Evolutionary conservation across 2,888 invertebrate genomes (phyloP), one percentile per base, ranked within the genome.

Genomic region (Epinotia nisella): DNA sequence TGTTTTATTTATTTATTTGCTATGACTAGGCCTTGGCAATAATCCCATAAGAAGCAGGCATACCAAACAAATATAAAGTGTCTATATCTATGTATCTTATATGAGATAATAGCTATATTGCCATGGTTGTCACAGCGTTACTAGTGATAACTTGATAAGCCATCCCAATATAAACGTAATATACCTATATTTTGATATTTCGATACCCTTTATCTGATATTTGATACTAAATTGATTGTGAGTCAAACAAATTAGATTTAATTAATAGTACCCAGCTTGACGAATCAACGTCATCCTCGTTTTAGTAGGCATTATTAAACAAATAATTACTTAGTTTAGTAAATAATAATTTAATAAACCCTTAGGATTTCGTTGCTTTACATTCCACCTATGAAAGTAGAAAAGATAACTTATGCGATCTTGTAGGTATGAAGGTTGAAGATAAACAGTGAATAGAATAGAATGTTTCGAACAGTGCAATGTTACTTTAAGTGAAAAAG

Each of bases 141-240:
- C 13, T 5, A 49, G 5, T 49, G 49, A 49, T 49, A 49, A 49
- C 35, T 1, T 49, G 49, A 49, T 49, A 49, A 49, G 35, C 10
- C 19, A 21, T 15, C 21, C 55, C 21, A 55, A 66, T 56, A 55
- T 56, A 24, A 55, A 55, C 41, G 55, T n/a, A 21, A 41, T 60
- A 67, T 61, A 71, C 5, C 49, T 67, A 67, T 67, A 67, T 56
- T 55, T 61, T n/a, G 49, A 13, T 24, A 24, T 24, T 56, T 24
- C 60, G n/a, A 49, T 72, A 72, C 3, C 4, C 49, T 29, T 59
- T 72, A 67, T 67, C 74, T 61, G 65, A 60, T 74, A 60, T 49
- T 66, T 39, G 62, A 62, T 62, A 62, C n/a, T 29, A 62, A 45
- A 35, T 70, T 56, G 60, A 60, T 74, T 67, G 21, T 19, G 21